Evolutionary conservation across 2,113 vertebrate genomes (phyloP), one percentile per base, ranked within the genome.

Genomic region (Forbesichthys papilliferus): DNA sequence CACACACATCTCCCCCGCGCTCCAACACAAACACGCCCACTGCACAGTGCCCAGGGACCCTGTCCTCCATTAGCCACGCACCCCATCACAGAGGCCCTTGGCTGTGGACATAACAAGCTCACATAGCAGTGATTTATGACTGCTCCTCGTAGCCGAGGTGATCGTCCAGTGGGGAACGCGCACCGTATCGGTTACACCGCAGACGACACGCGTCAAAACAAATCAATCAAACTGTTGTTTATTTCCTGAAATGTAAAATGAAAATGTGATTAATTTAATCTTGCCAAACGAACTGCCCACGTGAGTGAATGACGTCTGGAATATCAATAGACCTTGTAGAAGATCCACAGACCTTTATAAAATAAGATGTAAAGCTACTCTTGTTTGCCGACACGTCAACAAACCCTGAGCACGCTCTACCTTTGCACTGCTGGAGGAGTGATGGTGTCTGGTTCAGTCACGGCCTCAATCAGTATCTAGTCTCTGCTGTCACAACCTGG

Each of bases 51-150:
- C 77, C 71, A 27, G 67, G 27, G 66, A 27, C 52, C 36, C 66
- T 59, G 67, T 76, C 80, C 67, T 80, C 75, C 66, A 82, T 84
- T 90, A 80, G 70, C 81, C 77, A 73, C 68, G 73, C 49, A 70
- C 84, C 85, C 86, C 61, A 66, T 75, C 68, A 74, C 57, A 72
- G 66, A 87, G 71, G 73, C 63, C 61, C 61, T 64, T 59, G 71
- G 79, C 66, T 69, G 73, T 48, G 49, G 68, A 82, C 83, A 81
- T 80, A 85, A 76, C 80, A 73, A 71, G 64, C 66, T 59, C 14
- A 48, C 61, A 48, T 48, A 57, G 58, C 61, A 51, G 20, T 84
- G 82, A 87, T 85, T 90, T 83, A 89, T 69, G 59, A 69, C 48
- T 58, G 52, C 69, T 72, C 58, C 27, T 72, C 60, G 61, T 66